These are phyloP conservation scores for Rachycentron canadum DNA, from an alignment of 2,797 vertebrate genomes.

Conservation along the genomic window DNA sequence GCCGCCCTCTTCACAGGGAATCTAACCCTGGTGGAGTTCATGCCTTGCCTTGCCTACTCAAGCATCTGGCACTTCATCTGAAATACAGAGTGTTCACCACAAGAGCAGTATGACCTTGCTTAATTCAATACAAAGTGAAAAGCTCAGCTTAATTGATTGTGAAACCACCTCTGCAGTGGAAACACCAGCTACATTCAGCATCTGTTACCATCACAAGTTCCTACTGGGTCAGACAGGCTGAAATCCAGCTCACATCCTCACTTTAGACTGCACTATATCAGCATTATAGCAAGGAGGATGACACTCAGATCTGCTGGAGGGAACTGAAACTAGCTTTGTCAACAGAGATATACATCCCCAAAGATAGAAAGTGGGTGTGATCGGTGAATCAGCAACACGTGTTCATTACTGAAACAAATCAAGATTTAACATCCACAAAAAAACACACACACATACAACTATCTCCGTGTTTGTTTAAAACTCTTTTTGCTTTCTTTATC, in stretches of 20 bases:
- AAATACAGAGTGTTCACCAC: constrained; percentile 52
- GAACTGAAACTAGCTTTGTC: constrained; percentile 47
- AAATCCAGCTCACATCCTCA: constrained; percentile 36
- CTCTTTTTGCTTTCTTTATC: constrained; percentile 23
- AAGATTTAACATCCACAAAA: constrained; percentile 20
- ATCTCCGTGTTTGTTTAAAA: not conserved
- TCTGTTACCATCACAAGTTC: constrained; percentile 46
- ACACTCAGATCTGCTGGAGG: constrained; percentile 18
- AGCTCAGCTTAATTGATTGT: constrained; percentile 65
- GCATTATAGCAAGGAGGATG: constrained; percentile 40
- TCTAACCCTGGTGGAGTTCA: constrained; percentile 44
- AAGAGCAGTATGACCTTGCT: constrained; percentile 62
- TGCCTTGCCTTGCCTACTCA: constrained; percentile 38
- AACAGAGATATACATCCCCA: not conserved
- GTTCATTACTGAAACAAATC: constrained; percentile 38
- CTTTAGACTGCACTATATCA: constrained; percentile 50
- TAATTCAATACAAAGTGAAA: constrained; percentile 60
- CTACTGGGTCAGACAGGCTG: constrained; percentile 37
- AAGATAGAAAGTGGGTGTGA: constrained; percentile 29
- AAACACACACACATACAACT: not conserved
- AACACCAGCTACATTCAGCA: constrained; percentile 53
- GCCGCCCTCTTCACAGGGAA: constrained; percentile 31
- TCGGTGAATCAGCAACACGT: constrained; percentile 44
- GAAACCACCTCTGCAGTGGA: constrained; percentile 64
- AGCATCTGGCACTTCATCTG: constrained; percentile 52